phyloP scores from a whole-genome alignment of 53 echinoderm and acorn worm species.

The Patiria pectinifera region DNA sequence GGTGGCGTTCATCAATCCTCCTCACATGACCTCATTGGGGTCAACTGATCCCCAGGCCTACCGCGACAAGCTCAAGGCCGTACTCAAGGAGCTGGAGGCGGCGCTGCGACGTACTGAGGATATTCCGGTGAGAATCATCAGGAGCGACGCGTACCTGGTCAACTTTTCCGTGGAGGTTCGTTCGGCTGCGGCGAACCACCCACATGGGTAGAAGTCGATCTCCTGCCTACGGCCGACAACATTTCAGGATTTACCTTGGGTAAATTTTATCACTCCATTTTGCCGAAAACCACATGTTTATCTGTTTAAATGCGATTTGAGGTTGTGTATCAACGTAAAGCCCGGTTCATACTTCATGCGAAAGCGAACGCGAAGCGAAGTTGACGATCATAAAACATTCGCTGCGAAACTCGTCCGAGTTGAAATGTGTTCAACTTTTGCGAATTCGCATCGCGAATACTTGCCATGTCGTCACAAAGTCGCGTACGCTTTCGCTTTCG shows the following conservation, averaged over 20 bases:
- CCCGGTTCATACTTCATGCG: no score
- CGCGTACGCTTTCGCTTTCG: no score
- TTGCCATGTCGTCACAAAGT: no score
- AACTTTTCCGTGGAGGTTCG: constrained; percentile 3
- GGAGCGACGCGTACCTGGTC: neutral
- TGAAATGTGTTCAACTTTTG: no score
- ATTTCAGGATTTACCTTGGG: neutral
- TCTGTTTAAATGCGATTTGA: no score
- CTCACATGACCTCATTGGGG: constrained; percentile 1
- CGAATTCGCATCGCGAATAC: no score
- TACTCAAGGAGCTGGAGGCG: neutral
- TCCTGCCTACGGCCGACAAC: constrained; percentile 41
- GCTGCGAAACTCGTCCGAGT: no score
- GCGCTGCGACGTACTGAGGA: neutral
- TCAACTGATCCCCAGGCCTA: neutral
- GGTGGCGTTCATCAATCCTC: constrained; percentile 44
- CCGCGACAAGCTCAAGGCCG: neutral
- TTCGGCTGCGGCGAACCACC: neutral
- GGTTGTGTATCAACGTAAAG: no score
- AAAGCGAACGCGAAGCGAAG: no score
- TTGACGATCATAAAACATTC: no score
- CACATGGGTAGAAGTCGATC: neutral
- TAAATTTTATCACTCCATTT: neutral
- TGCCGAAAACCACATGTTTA: no score
- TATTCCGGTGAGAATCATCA: neutral